Percentiles rank a stretch among this genome's conserved stretches.
phyloP scores from a whole-genome alignment of 2,113 vertebrate species.

The Peromyscus polionotus region DNA sequence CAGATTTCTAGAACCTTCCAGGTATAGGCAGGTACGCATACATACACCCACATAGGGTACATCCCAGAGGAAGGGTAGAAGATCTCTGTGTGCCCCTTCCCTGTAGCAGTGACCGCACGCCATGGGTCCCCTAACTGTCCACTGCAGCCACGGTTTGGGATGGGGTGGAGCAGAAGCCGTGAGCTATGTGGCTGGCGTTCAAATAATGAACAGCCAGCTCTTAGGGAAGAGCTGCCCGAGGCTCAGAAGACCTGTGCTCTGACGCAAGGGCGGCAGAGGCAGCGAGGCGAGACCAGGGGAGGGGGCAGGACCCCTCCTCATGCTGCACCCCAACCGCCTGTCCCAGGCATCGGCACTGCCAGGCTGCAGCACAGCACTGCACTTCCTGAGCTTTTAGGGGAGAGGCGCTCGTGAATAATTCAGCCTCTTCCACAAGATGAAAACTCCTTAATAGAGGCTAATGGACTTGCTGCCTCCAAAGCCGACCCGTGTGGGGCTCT shows the following conservation, averaged over 20 bases:
- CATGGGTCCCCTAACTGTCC: rapidly evolving
- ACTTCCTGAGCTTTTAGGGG: constrained; percentile 93
- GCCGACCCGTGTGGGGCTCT: constrained; percentile 83
- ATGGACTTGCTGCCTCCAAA: constrained; percentile 92
- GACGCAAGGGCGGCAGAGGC: neutral
- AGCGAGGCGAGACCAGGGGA: rapidly evolving
- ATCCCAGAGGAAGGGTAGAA: rapidly evolving
- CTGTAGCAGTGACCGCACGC: neutral
- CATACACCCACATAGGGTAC: neutral
- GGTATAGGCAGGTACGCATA: neutral
- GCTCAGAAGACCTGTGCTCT: neutral
- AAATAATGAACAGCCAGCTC: rapidly evolving
- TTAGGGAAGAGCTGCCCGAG: neutral
- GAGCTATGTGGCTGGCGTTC: neutral
- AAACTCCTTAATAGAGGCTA: constrained; percentile 92
- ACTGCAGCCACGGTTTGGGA: neutral
- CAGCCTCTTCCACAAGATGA: constrained; percentile 91
- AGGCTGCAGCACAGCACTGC: constrained; percentile 65
- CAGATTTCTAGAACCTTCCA: neutral
- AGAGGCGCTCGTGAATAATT: constrained; percentile 96
- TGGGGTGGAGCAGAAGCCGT: rapidly evolving
- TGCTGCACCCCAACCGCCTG: neutral
- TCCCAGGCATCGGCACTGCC: neutral
- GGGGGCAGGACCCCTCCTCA: neutral
- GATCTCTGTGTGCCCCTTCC: rapidly evolving